Conservation (phyloP, 2,888 invertebrate species). For the Brachyptera putata region DNA sequence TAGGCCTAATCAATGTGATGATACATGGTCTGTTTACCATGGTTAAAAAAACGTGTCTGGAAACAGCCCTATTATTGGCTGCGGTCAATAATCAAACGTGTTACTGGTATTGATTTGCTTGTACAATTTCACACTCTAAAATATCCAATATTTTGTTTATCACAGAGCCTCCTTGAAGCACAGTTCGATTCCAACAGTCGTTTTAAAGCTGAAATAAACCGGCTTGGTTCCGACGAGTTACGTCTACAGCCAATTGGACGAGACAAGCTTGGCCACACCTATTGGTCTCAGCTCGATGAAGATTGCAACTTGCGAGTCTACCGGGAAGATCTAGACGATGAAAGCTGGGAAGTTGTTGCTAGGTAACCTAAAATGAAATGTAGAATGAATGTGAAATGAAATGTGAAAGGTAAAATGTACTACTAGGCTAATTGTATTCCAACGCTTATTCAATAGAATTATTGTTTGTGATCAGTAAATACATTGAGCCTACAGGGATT, state of each 20-base stretch:
- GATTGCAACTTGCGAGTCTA: conserved; percentile 88
- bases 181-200: conserved; percentile 93
- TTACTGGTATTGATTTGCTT: too few relatives aligned
- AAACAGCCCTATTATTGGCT: too few relatives aligned
- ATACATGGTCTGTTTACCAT: too few relatives aligned
- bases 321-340: conserved; percentile 93
- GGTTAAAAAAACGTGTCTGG: too few relatives aligned
- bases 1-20: too few relatives aligned
- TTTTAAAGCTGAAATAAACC: conserved; percentile 85
- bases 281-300: conserved; percentile 90
- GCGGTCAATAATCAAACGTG: too few relatives aligned
- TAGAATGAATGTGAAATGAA: background rate
- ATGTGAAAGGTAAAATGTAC: background rate
- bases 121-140: too few relatives aligned
- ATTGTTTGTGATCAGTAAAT: too few relatives aligned
- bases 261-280: conserved; percentile 85
- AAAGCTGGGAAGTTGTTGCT: conserved; percentile 90
- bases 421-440: too few relatives aligned
- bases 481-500: too few relatives aligned
- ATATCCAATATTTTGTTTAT: too few relatives aligned
- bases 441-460: too few relatives aligned
- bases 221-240: conserved; percentile 71
- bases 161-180: conserved; percentile 80
- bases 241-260: conserved; percentile 85
- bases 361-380: conserved; percentile 55